Evolutionary conservation across 2,888 invertebrate species (phyloP), one percentile per base, ranked within the genome.

Genomic region (Sturmia bella): DNA sequence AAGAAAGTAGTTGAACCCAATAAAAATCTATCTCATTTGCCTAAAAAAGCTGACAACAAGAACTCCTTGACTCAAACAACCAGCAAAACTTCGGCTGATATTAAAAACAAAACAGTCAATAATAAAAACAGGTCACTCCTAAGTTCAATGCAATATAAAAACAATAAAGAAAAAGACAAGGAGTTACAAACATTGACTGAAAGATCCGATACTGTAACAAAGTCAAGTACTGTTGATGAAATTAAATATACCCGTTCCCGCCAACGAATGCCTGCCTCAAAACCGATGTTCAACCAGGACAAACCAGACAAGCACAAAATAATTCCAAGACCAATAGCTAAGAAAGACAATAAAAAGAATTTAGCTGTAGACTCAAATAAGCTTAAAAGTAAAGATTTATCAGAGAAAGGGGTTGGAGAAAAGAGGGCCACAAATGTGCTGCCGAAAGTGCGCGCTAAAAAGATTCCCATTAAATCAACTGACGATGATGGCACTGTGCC

Each of bases 181-280:
- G 1, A 3, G 12, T 43, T 48, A 9, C 1, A 63, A 63, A 41
- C 12, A 12, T 19, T n/a, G 57, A 81, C 84, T 24, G 86, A 86
- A 6, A 87, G 85, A 66, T 74, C 86, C 48, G 86, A 86, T 75
- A 84, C 85, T 61, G 15, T 52, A n/a, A 43, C 56, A 1, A 77
- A 73, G 17, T 27, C 81, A 13, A 45, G 21, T n/a, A 5, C 17
- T 13, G 21, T 45, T 13, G 13, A 52, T 15, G 43, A 72, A 59
- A 24, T 19, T 13, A 64, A 21, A 11, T 66, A 7, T 37, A 19
- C 59, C 4, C 57, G 39, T 4, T 61, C 48, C 15, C 27, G 6
- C n/a, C 85, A 85, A 83, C 87, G 87, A 80, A 72, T 74, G 81
- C 86, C 88, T 41, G 87, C 85, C 57, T 87, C 88, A 64, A 85